Evolutionary conservation across 2,797 vertebrate species (phyloP), one percentile per base, ranked within the genome.

Genomic region (Diplodus puntazzo): DNA sequence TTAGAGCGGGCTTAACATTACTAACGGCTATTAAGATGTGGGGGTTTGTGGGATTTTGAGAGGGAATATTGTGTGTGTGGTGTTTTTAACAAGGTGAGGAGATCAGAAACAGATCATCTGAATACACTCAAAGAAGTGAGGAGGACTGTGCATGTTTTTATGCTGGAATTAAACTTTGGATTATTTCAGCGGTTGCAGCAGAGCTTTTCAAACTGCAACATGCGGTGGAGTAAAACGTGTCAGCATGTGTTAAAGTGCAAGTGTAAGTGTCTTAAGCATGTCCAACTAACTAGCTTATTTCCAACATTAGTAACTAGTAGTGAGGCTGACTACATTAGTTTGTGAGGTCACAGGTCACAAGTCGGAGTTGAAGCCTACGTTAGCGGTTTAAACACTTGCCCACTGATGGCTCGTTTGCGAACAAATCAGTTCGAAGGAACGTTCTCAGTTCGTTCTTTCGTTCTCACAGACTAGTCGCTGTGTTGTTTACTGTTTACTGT

Each of bases 1-100:
- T 95, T 93, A 93, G 52, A 52, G 88, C 39, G 6, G 83, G 93
- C 88, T 95, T 94, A 94, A 69, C 81, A 73, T 88, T 73, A 92
- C 90, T 92, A 94, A 91, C 91, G 85, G 92, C 85, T 63, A 79
- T 81, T 88, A 93, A 93, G 89, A 88, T 69, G 17, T 72, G 20
- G 82, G 83, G 79, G 73, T 87, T 88, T 81, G 59, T 84, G 80
- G 82, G 87, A 85, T 81, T 39, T 69, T 76, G 43, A 48, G 73
- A 53, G 11, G 74, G 58, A 83, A 65, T 34, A 49, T 23, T 48
- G 82, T 65, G 77, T 46, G 77, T 82, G 77, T 66, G 83, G 90
- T 79, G 74, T 87, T 88, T 39, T 92, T 88, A 92, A 94, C 70
- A 71, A 87, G 90, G 74, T 73, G 77, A 88, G 81, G 73, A 75